Evolutionary conservation across 2,113 vertebrate species (phyloP).

Genomic region (Pteronura brasiliensis): DNA sequence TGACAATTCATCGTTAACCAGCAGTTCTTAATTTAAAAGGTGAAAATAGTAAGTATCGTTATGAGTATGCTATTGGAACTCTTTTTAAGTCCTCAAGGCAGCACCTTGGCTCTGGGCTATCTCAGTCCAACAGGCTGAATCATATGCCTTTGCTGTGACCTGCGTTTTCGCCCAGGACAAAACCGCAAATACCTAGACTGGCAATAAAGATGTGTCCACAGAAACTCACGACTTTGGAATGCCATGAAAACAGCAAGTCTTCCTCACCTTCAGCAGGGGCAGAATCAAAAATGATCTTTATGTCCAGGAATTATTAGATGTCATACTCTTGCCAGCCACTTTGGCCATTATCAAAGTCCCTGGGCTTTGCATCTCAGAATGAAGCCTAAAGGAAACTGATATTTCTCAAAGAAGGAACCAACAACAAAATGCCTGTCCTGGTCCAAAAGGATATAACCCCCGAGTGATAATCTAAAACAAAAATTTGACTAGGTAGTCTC

Average conservation of each 20-base stretch:
- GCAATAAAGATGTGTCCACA: background rate
- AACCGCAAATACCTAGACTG: background rate
- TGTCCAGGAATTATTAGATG: background rate
- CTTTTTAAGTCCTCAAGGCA: background rate
- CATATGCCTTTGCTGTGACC: background rate
- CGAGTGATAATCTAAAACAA: background rate
- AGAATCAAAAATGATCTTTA: background rate
- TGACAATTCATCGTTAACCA: background rate
- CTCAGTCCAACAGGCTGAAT: background rate
- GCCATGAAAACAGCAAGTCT: background rate
- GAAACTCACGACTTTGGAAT: background rate
- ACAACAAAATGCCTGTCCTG: background rate
- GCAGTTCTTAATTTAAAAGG: background rate
- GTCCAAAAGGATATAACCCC: background rate
- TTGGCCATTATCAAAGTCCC: background rate
- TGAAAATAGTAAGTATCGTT: background rate
- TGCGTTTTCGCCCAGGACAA: background rate
- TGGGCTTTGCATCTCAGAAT: background rate
- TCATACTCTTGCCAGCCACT: background rate
- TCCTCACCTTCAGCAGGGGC: background rate
- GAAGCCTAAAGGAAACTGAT: background rate
- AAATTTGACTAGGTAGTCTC: background rate
- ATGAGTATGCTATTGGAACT: background rate
- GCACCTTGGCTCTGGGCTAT: background rate
- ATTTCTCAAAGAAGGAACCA: background rate